Conservation (phyloP, 1,140 invertebrate genomes). For the Trichomalopsis sarcophagae region DNA sequence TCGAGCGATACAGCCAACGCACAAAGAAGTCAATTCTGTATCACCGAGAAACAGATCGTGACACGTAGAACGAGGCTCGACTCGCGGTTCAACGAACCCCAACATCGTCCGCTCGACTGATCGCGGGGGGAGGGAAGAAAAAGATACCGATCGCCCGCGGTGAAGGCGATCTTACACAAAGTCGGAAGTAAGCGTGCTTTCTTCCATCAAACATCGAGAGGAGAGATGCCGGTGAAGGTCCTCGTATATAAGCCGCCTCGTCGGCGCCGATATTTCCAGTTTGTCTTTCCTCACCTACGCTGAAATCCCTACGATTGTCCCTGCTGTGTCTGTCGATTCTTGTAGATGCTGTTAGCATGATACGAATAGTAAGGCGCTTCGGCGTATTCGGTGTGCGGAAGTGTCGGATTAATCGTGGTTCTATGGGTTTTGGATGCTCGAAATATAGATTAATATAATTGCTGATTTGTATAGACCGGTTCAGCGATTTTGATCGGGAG, state of each 20-base stretch:
- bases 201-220: slow-evolving; percentile 16
- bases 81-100: slow-evolving; percentile 29
- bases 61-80: background rate
- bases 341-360: background rate
- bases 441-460: background rate
- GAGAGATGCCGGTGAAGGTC: slow-evolving; percentile 65
- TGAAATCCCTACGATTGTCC: background rate
- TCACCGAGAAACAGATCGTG: background rate
- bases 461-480: background rate
- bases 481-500: background rate
- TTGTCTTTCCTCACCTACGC: slow-evolving; percentile 43
- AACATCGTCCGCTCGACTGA: background rate
- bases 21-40: too few species aligned
- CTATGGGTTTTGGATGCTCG: background rate
- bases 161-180: slow-evolving; percentile 28
- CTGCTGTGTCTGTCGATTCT: background rate
- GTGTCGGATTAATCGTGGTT: background rate
- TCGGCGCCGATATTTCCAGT: slow-evolving; percentile 68
- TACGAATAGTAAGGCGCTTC: slow-evolving; percentile 3
- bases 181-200: slow-evolving; percentile 45
- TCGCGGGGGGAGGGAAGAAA: slow-evolving; percentile 11
- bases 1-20: too few species aligned
- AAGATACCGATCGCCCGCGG: slow-evolving; percentile 4
- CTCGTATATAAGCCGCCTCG: slow-evolving; percentile 69
- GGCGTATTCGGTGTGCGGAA: background rate